phyloP scores from a whole-genome alignment of 30 jellyfish, hydroid and myxozoan species.

The Nemopilema nomurai region DNA sequence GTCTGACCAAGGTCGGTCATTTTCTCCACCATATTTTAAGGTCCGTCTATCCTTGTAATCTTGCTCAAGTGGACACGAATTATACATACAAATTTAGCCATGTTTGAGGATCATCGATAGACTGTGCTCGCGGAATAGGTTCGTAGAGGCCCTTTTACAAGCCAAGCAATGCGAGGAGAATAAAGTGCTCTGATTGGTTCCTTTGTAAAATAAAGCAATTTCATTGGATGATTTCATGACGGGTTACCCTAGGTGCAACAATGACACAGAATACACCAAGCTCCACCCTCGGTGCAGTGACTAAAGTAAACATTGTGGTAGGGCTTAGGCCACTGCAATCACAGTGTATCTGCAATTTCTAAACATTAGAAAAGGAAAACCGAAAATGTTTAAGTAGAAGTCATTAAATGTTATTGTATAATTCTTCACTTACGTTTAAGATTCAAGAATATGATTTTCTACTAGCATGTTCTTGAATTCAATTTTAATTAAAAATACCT shows the following conservation, averaged over 20 bases:
- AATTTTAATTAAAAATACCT: too few relatives aligned
- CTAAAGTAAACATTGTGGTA: constrained; percentile 55
- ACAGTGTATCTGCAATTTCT: neutral
- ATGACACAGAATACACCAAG: constrained; percentile 65
- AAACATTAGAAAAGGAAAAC: too few relatives aligned
- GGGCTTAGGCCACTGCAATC: constrained; percentile 37
- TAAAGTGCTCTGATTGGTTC: constrained; percentile 78
- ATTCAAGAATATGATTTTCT: too few relatives aligned
- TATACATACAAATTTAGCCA: constrained; percentile 33
- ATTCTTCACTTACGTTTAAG: too few relatives aligned
- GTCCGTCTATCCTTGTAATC: constrained; percentile 24
- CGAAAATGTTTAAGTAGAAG: too few relatives aligned
- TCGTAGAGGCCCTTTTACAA: constrained; percentile 60
- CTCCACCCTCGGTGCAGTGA: constrained; percentile 76
- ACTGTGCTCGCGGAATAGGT: constrained; percentile 56
- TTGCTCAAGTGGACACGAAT: constrained; percentile 20
- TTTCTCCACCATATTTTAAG: constrained; percentile 96
- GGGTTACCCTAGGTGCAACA: constrained; percentile 85
- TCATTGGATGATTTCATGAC: constrained; percentile 63
- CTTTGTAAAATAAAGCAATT: constrained; percentile 11
- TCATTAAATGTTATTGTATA: too few relatives aligned
- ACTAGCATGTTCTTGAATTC: too few relatives aligned
- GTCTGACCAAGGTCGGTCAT: constrained; percentile 93
- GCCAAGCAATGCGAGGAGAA: constrained; percentile 92
- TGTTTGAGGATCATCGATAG: constrained; percentile 43